These are phyloP conservation scores for Protonemura montana DNA, from an alignment of 2,888 invertebrate genomes.

Conservation along the genomic window DNA sequence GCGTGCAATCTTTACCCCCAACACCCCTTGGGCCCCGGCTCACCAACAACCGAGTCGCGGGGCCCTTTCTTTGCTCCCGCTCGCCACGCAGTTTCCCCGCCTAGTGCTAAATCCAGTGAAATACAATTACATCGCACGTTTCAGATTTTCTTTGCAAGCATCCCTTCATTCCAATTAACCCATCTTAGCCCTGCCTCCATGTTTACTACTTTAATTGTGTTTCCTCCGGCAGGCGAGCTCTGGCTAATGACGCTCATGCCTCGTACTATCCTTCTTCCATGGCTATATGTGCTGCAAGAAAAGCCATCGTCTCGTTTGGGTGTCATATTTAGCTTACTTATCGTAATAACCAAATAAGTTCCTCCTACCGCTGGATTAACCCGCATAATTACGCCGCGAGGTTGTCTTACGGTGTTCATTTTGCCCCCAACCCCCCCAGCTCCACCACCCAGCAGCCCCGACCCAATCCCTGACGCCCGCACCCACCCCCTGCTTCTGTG, in stretches of 20 bases:
- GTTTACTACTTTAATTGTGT: conserved; percentile 41
- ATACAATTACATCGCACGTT: conserved; percentile 12
- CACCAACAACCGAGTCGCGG: background rate
- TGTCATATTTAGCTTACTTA: background rate
- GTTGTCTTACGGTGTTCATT: background rate
- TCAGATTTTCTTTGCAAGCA: background rate
- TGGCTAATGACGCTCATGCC: background rate
- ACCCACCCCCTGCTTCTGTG: background rate
- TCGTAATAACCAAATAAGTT: conserved; percentile 5
- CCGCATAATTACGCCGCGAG: background rate
- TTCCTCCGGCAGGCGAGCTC: background rate
- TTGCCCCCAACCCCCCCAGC: background rate
- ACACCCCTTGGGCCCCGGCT: background rate
- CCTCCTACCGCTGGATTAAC: background rate
- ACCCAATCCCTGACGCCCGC: background rate
- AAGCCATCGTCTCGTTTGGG: background rate
- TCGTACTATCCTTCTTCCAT: background rate
- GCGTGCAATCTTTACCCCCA: background rate
- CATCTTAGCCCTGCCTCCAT: conserved; percentile 22
- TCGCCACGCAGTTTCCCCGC: background rate
- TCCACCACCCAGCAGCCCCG: background rate
- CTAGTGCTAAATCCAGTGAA: background rate
- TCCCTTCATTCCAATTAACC: conserved; percentile 12
- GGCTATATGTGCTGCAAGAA: background rate
- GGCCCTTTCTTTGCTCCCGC: background rate